Evolutionary conservation across 2,113 vertebrate genomes (phyloP), one percentile per base, ranked within the genome.

Genomic region (Phrynosoma blainvillii): DNA sequence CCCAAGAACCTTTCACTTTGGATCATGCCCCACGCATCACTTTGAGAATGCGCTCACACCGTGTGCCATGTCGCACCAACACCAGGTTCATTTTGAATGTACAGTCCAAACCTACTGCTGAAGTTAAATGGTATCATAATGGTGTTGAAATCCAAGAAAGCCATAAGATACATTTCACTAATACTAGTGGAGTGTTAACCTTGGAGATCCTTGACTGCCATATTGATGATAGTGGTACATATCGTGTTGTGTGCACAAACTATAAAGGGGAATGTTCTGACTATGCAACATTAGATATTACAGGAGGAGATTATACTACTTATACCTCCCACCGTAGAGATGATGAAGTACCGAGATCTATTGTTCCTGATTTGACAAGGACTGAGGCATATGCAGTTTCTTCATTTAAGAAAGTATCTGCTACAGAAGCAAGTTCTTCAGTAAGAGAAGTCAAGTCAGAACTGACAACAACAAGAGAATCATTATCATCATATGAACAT

Each of bases 101-200:
- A 82, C 99, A 99, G 59, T 97, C 98, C 83, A 99, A 98, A 93
- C 98, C 99, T 88, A 98, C 98, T 4, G 97, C 98, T 0, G 97
- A 98, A 8, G 94, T 99, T n/a, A 97, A 97, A 89, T 99, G 99
- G 99, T 99, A 97, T 94, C 98, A 99, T 90, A 99, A 99, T 1
- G 98, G 98, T 23, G 89, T 97, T 81, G 97, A 98, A 93, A 98
- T 99, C 90, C 94, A 97, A 9, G 97, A 98, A 62, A 97, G 98
- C 91, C 95, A 91, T 75, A 99, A 99, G 95, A 98, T 98, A 91
- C 97, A 93, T 82, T 98, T 98, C 77, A 98, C 95, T 90, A 98
- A 99, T 90, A 96, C 96, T 0, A 98, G 98, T 12, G 99, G 99
- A 66, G 98, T 99, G 75, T 95, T 99, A 87, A 98, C 98, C 36